phyloP scores from a whole-genome alignment of 2,113 vertebrate genomes.

The Lichenostomus cassidix region DNA sequence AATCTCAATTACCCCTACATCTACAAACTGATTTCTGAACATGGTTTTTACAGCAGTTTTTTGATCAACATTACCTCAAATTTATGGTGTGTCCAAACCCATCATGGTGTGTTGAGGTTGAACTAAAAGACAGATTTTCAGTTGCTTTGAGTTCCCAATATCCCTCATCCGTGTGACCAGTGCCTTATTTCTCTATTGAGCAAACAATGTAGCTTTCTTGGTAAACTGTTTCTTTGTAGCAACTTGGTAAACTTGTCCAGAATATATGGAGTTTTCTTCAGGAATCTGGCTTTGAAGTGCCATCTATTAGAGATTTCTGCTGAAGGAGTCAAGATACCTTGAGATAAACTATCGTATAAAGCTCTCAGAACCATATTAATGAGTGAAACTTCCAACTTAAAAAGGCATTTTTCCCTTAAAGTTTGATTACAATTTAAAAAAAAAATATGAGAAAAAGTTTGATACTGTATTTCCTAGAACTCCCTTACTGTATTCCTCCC shows the following conservation, averaged over 20 bases:
- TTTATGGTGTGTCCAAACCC: background rate
- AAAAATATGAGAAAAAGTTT: background rate
- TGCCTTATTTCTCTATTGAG: background rate
- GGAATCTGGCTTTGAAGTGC: background rate
- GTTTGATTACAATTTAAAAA: background rate
- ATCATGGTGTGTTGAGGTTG: background rate
- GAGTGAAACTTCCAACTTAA: background rate
- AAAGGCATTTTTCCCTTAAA: background rate
- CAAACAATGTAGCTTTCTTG: background rate
- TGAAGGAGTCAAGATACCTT: background rate
- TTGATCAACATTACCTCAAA: background rate
- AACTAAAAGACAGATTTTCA: background rate
- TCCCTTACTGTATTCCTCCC: background rate
- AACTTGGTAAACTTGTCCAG: background rate
- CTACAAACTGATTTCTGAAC: background rate
- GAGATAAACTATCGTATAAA: background rate
- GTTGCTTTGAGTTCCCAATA: background rate
- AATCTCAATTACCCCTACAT: rapidly evolving
- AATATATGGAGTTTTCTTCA: background rate
- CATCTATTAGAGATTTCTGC: background rate
- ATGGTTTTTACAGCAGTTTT: background rate
- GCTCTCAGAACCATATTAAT: background rate
- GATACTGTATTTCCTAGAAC: background rate
- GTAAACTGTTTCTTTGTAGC: background rate
- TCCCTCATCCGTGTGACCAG: background rate